A percentile compares a stretch with the other conserved stretches of the same genome.
Conservation (phyloP, 2,113 vertebrate genomes). For the Rousettus leschenaultii region DNA sequence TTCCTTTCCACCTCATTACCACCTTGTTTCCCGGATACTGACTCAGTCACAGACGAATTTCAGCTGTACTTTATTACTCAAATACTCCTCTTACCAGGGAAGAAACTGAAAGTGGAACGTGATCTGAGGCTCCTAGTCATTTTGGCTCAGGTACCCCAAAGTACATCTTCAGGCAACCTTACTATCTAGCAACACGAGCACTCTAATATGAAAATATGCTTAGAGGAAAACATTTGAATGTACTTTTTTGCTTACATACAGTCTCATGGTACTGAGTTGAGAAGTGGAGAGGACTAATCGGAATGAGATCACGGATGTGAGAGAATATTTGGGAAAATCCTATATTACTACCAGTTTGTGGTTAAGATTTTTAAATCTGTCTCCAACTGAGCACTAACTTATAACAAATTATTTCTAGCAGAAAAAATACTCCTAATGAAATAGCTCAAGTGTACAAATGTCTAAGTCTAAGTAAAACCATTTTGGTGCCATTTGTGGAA, state of each 20-base stretch:
- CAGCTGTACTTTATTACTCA: background rate
- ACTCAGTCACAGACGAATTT: background rate
- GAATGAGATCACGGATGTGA: background rate
- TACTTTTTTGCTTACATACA: background rate
- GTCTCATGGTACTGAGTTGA: background rate
- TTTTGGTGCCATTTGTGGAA: background rate
- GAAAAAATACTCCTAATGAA: background rate
- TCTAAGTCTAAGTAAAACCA: background rate
- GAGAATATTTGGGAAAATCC: background rate
- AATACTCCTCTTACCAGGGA: background rate
- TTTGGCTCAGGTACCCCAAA: background rate
- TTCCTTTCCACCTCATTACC: background rate
- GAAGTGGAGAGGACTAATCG: background rate
- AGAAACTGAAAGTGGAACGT: background rate
- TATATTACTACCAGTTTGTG: background rate
- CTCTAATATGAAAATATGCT: background rate
- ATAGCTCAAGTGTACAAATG: background rate
- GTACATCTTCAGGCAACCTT: background rate
- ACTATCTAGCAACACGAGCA: background rate
- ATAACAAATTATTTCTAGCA: background rate
- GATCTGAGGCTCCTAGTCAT: background rate
- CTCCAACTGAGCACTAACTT: background rate
- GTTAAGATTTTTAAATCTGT: background rate
- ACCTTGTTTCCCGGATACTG: background rate
- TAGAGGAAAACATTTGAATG: background rate